Percentiles rank a stretch among this genome's conserved stretches.
Conservation (phyloP, 2,888 invertebrate species). For the Acanthosoma haemorrhoidale region DNA sequence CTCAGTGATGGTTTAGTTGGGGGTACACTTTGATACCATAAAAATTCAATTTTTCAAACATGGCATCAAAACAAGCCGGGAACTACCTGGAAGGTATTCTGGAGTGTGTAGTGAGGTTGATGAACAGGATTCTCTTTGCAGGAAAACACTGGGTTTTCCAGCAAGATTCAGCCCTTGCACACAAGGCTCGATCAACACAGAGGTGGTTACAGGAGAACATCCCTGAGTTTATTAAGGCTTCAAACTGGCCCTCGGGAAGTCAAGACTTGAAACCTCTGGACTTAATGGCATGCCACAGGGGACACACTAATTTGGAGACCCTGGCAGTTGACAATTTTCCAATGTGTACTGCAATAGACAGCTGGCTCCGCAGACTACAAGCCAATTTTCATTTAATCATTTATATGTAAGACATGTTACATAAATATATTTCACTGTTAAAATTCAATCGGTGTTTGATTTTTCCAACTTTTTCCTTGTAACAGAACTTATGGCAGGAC, state of each 20-base stretch:
- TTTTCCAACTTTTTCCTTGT: no score
- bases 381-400: no score
- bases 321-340: neutral
- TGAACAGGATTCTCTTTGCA: slow-evolving; percentile 35
- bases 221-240: slow-evolving; percentile 37
- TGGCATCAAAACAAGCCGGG: slow-evolving; percentile 36
- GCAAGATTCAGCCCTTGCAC: slow-evolving; percentile 39
- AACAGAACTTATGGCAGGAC: slow-evolving; percentile 22
- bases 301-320: slow-evolving; percentile 25
- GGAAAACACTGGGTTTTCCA: slow-evolving; percentile 37
- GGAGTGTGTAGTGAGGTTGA: slow-evolving; percentile 37
- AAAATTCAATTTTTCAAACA: slow-evolving; percentile 40
- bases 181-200: slow-evolving; percentile 39
- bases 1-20: slow-evolving; percentile 41
- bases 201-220: slow-evolving; percentile 35
- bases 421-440: no score
- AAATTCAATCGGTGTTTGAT: no score
- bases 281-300: slow-evolving; percentile 31
- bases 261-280: slow-evolving; percentile 33
- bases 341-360: slow-evolving; percentile 21
- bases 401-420: no score
- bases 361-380: slow-evolving; percentile 7
- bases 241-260: slow-evolving; percentile 36
- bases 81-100: slow-evolving; percentile 21
- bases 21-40: slow-evolving; percentile 37